Evolutionary conservation across 2,113 vertebrate species (phyloP).

Genomic region (Hippocampus mohnikei): DNA sequence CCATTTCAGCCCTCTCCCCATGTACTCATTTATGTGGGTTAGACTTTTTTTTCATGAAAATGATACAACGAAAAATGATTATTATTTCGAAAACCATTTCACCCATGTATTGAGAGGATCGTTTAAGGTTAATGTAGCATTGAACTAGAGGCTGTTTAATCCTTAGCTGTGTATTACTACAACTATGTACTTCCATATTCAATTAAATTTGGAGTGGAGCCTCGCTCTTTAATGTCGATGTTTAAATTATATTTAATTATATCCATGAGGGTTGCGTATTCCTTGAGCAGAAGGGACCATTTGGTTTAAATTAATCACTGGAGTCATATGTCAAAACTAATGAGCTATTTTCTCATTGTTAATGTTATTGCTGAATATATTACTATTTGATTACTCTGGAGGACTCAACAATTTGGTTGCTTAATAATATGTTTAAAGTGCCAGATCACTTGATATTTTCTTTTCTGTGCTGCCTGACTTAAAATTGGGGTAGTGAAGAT

Average conservation of each 20-base stretch:
- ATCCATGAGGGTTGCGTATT: constrained; percentile 55
- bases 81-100: not conserved
- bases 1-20: no score
- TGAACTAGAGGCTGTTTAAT: constrained; percentile 56
- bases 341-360: constrained; percentile 27
- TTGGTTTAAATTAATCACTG: constrained; percentile 37
- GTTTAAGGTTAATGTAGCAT: constrained; percentile 58
- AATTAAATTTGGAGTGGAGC: constrained; percentile 51
- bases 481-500: not conserved
- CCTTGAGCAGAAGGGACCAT: constrained; percentile 40
- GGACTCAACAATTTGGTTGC: not conserved
- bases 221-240: constrained; percentile 58
- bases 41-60: not conserved
- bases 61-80: not conserved
- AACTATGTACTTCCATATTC: constrained; percentile 49
- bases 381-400: constrained; percentile 9
- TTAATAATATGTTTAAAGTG: not conserved
- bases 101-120: constrained; percentile 29
- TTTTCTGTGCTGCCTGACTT: not conserved
- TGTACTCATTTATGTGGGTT: not conserved
- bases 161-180: constrained; percentile 44
- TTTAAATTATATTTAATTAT: constrained; percentile 58
- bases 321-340: constrained; percentile 31
- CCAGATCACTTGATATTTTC: not conserved
- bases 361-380: constrained; percentile 20